phyloP scores from a whole-genome alignment of 2,113 vertebrate genomes.

The Vimba vimba region DNA sequence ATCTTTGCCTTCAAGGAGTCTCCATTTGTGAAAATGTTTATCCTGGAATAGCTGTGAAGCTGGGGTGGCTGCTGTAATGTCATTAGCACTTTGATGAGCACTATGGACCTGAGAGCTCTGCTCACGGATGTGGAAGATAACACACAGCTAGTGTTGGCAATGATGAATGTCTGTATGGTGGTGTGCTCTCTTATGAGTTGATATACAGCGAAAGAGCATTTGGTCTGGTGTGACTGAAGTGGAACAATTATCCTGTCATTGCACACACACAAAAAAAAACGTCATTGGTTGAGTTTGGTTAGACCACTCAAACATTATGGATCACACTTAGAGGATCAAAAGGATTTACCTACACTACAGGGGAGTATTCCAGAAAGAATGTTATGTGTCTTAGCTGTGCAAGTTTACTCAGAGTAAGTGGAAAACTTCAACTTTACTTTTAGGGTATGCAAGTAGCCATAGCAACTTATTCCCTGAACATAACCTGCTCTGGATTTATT shows the following conservation, averaged over 20 bases:
- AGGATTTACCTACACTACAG: not conserved
- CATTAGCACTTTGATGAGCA: constrained; percentile 53
- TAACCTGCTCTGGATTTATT: no score
- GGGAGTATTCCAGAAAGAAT: no score
- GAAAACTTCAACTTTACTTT: no score
- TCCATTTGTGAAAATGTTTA: not conserved
- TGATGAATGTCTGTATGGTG: constrained; percentile 4
- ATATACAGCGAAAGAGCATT: not conserved
- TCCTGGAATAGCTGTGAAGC: not conserved
- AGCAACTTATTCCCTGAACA: no score
- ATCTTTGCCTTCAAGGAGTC: not conserved
- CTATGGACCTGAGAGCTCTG: constrained; percentile 14
- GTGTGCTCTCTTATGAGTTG: not conserved
- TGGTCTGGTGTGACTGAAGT: not conserved
- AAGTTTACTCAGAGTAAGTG: no score
- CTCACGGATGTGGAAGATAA: not conserved
- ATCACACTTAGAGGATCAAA: not conserved
- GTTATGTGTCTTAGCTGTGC: no score
- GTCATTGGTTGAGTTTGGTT: not conserved
- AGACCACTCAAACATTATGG: not conserved
- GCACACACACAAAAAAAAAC: not conserved
- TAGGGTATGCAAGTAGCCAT: no score
- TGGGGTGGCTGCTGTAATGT: not conserved
- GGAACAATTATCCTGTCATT: constrained; percentile 14
- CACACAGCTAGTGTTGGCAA: not conserved